These are phyloP conservation scores for Anniella stebbinsi DNA, from an alignment of 2,797 vertebrate genomes.

Conservation along the genomic window DNA sequence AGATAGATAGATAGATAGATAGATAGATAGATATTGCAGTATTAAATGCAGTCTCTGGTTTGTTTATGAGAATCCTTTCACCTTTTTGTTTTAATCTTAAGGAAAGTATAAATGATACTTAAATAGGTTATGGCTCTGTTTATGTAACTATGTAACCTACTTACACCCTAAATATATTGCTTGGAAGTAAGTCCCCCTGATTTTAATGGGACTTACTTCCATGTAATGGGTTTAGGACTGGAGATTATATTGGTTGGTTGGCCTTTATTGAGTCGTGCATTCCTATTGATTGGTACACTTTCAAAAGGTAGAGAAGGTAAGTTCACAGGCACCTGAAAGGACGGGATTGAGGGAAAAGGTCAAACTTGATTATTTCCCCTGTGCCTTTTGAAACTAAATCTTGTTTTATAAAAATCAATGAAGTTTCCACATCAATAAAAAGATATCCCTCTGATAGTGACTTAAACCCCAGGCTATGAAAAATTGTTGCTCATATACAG, in stretches of 20 bases:
- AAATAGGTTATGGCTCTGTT: conserved; percentile 13
- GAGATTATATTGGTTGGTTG: conserved; percentile 48
- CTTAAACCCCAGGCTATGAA: conserved; percentile 66
- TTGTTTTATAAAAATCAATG: conserved; percentile 63
- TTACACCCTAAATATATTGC: conserved; percentile 36
- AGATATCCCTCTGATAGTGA: conserved; percentile 63
- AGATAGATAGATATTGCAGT: too few species aligned
- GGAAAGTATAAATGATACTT: not conserved
- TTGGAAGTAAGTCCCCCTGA: conserved; percentile 22
- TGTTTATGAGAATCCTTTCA: conserved; percentile 44
- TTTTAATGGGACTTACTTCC: conserved; percentile 41
- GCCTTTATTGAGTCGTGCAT: conserved; percentile 49
- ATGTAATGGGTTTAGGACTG: conserved; percentile 37
- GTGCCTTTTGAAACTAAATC: conserved; percentile 68
- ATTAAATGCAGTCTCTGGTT: conserved; percentile 25
- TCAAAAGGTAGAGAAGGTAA: conserved; percentile 60
- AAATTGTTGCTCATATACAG: conserved; percentile 52
- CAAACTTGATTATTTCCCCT: conserved; percentile 61
- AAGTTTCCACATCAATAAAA: conserved; percentile 57
- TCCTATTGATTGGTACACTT: conserved; percentile 49
- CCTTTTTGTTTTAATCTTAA: not conserved
- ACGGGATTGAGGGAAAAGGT: conserved; percentile 68
- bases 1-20: too few species aligned
- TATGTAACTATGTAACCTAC: conserved; percentile 19
- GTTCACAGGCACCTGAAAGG: conserved; percentile 60